Evolutionary conservation across 2,113 vertebrate species (phyloP), one percentile per base, ranked within the genome.

Genomic region (Salvelinus sp.): DNA sequence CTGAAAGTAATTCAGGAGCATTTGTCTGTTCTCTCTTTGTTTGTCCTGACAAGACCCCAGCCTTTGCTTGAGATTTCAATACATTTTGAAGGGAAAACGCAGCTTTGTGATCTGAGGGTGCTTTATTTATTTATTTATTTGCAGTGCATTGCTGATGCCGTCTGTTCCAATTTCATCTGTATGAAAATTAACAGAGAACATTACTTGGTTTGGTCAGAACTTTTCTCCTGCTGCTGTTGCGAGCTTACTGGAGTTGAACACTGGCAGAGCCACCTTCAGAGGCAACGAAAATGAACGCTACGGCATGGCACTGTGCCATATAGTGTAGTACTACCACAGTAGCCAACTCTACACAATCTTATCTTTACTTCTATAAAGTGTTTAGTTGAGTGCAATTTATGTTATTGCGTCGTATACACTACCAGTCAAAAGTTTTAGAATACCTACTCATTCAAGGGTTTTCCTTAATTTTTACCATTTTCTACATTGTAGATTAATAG

Each of bases 151-250:
- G 79, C 75, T 83, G 66, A 87, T 87, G 71, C 65, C 75, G 80
- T 87, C 82, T 67, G 76, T 80, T 89, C 79, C 81, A 83, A 82
- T 91, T 84, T 79, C 65, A 77, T 79, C 69, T 67, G 69, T 83
- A 85, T 91, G 83, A 92, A 90, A 87, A 79, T 83, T 85, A 89
- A 83, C 86, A 89, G 86, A 90, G 80, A 86, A 85, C 85, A 91
- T 91, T 92, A 88, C 82, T 86, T 33, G 79, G 78, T 84, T 79
- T 33, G 54, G 78, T 84, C 80, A 33, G 54, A 63, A 80, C 50
- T 48, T 23, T 38, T 74, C 83, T 80, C 64, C 68, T 72, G 82
- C 76, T 86, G n/a, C 70, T n/a, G 74, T 57, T n/a, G 72, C 65
- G 71, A 67, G 28, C 13, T 30, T 18, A 44, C 82, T 83, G 80